These are phyloP conservation scores for Diacarnus erythraeanus DNA, from an alignment of 37 sponge, comb jelly and placozoan genomes.

Conservation along the genomic window DNA sequence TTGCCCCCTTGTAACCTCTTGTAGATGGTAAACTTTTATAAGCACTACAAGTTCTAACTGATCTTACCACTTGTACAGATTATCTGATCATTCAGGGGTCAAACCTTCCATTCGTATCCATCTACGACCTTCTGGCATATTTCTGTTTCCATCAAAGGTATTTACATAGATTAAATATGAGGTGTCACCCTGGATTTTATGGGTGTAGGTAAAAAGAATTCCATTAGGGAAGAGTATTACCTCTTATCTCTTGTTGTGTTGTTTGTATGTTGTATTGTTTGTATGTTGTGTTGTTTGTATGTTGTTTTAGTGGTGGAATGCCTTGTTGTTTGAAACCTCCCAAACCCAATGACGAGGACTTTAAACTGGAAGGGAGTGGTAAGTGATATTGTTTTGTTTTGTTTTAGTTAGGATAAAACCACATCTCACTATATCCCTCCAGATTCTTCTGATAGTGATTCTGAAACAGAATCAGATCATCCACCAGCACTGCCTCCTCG, in stretches of 20 bases:
- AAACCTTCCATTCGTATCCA: conserved; percentile 71
- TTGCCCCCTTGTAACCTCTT: background rate
- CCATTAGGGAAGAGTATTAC: no score
- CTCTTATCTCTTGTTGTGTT: no score
- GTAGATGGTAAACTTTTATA: background rate
- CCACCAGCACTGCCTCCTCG: conserved; percentile 36
- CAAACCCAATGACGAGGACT: background rate
- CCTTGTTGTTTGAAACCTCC: conserved; percentile 79
- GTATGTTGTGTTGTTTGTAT: background rate
- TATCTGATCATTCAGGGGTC: conserved; percentile 81
- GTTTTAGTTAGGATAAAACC: background rate
- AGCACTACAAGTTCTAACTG: background rate
- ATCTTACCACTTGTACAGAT: background rate
- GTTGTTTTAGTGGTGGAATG: conserved; percentile 87
- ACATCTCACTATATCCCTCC: background rate
- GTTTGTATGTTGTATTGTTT: no score
- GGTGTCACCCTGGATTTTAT: no score
- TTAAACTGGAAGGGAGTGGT: conserved; percentile 7
- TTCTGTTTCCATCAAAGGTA: conserved; percentile 87
- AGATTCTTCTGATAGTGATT: conserved; percentile 19
- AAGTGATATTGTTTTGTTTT: background rate
- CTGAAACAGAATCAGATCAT: background rate
- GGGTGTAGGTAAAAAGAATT: no score
- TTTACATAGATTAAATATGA: no score
- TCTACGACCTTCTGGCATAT: conserved; percentile 76